These are phyloP conservation scores for Eptesicus fuscus DNA, from an alignment of 2,113 vertebrate species.

Conservation along the genomic window DNA sequence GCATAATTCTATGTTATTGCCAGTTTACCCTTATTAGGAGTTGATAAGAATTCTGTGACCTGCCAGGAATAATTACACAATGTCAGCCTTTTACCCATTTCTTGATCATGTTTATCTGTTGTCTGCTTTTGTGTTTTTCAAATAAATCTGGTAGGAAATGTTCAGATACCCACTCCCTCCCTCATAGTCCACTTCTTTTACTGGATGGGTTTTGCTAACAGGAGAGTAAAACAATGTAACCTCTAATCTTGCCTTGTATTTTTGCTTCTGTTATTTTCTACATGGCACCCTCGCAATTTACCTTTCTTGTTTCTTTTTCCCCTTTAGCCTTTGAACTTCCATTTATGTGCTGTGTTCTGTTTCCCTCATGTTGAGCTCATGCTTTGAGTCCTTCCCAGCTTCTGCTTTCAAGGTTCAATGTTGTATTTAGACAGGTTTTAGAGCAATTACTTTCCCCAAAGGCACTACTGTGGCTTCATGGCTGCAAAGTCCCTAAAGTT, in stretches of 20 bases:
- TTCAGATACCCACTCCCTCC: not conserved
- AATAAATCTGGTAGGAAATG: not conserved
- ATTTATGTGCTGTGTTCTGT: not conserved
- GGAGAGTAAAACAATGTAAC: not conserved
- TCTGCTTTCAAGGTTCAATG: not conserved
- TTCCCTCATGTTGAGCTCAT: not conserved
- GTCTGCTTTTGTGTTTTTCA: not conserved
- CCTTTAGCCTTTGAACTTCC: not conserved
- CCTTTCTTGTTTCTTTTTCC: not conserved
- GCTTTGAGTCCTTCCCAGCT: not conserved
- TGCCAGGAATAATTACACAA: not conserved
- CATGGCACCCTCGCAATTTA: not conserved
- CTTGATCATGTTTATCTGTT: not conserved
- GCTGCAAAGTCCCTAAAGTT: not conserved
- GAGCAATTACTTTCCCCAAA: not conserved
- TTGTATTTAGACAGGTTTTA: not conserved
- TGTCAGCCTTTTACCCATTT: not conserved
- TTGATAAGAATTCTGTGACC: not conserved
- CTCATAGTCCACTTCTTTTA: not conserved
- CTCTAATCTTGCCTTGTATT: not conserved
- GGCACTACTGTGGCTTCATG: not conserved
- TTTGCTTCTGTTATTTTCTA: slow-evolving; percentile 5
- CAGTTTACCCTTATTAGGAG: not conserved
- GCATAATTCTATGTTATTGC: not conserved
- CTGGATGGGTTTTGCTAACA: not conserved